Conservation (phyloP, 2,888 invertebrate genomes). For the Platycheirus albimanus region DNA sequence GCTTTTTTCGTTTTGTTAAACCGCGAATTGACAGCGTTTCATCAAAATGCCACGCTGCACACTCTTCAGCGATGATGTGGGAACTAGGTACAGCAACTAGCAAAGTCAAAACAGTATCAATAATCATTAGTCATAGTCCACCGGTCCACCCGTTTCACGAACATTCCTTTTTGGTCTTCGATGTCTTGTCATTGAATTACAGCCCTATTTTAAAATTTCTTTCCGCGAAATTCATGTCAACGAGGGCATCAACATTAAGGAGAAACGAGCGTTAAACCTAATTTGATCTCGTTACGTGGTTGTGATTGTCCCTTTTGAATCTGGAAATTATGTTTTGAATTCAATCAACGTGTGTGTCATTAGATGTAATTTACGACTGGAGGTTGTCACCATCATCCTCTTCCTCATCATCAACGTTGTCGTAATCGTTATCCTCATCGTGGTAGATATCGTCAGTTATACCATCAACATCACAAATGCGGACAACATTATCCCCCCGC, state of each 20-base stretch:
- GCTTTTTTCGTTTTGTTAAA: slow-evolving; percentile 24
- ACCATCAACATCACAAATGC: slow-evolving; percentile 61
- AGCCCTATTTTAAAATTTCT: slow-evolving; percentile 70
- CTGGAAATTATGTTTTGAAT: slow-evolving; percentile 75
- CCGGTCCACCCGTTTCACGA: slow-evolving; percentile 69
- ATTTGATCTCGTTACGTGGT: slow-evolving; percentile 80
- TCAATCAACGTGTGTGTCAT: slow-evolving; percentile 77
- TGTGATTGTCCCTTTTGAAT: slow-evolving; percentile 74
- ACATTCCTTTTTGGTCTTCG: slow-evolving; percentile 37
- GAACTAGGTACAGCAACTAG: no score
- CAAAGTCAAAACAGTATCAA: slow-evolving; percentile 73
- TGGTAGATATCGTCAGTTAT: no score
- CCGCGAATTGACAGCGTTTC: slow-evolving; percentile 28
- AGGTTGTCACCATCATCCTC: slow-evolving; percentile 68
- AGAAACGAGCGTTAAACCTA: slow-evolving; percentile 75
- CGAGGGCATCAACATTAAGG: slow-evolving; percentile 23
- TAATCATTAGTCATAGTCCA: slow-evolving; percentile 75
- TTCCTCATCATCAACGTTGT: slow-evolving; percentile 40
- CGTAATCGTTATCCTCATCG: slow-evolving; percentile 36
- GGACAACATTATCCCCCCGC: slow-evolving; percentile 67
- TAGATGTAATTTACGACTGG: slow-evolving; percentile 75
- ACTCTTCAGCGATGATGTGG: slow-evolving; percentile 1
- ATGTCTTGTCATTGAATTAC: slow-evolving; percentile 21
- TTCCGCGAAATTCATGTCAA: slow-evolving; percentile 42
- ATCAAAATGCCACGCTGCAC: slow-evolving; percentile 14